Conservation (phyloP, 2,797 vertebrate genomes). For the Girardinus metallicus region DNA sequence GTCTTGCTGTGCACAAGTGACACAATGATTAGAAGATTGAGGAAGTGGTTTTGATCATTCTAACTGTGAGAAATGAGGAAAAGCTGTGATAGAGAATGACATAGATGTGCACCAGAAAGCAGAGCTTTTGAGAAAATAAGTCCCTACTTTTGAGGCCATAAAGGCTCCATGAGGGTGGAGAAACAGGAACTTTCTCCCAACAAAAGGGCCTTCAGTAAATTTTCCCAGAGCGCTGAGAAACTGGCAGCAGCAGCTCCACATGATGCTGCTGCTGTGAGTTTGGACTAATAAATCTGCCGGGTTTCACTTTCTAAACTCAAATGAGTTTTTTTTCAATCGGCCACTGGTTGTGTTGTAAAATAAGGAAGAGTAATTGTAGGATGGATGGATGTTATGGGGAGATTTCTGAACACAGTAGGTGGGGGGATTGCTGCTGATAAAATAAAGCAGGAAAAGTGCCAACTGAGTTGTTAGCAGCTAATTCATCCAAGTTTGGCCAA, state of each 20-base stretch:
- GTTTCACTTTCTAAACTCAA: neutral
- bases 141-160: neutral
- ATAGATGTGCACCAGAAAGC: neutral
- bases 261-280: slow-evolving; percentile 41
- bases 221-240: slow-evolving; percentile 21
- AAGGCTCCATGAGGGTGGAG: slow-evolving; percentile 32
- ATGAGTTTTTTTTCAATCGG: neutral
- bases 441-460: neutral
- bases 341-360: neutral
- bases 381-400: neutral
- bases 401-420: neutral
- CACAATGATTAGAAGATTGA: no score
- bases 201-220: slow-evolving; percentile 27
- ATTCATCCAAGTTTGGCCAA: neutral
- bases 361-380: neutral
- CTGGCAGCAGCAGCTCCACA: slow-evolving; percentile 28
- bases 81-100: no score
- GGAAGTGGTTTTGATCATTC: no score
- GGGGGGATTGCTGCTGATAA: neutral
- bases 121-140: neutral
- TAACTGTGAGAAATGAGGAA: no score
- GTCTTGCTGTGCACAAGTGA: no score
- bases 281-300: slow-evolving; percentile 20
- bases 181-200: slow-evolving; percentile 36
- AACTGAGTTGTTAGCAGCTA: neutral